Evolutionary conservation across 1,140 invertebrate species (phyloP).

Genomic region (Pogonomyrmex californicus): DNA sequence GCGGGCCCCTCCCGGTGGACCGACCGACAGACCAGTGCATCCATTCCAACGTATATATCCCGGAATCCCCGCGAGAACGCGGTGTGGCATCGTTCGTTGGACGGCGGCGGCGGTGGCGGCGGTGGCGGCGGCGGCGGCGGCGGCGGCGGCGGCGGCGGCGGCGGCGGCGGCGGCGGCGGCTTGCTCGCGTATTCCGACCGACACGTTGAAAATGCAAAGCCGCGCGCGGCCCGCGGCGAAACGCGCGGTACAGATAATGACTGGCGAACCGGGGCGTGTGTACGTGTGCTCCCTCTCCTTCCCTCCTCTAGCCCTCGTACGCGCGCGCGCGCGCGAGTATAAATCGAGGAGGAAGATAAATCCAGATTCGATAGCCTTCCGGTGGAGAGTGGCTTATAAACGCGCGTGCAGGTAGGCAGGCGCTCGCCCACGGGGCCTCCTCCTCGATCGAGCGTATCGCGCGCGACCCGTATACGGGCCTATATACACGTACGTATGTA

Average conservation of each 20-base stretch:
- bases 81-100: too few relatives aligned
- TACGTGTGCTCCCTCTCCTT: too few relatives aligned
- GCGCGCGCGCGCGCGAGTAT: not conserved
- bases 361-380: conserved; percentile 63
- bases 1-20: not conserved
- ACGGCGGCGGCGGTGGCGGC: too few relatives aligned
- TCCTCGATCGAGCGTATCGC: conserved; percentile 66
- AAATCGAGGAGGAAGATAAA: conserved; percentile 42
- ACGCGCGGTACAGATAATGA: conserved; percentile 56
- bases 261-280: conserved; percentile 14
- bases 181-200: conserved; percentile 16
- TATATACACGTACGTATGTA: conserved; percentile 3
- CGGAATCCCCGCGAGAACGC: conserved; percentile 38
- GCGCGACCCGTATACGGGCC: conserved; percentile 70
- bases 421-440: conserved; percentile 45
- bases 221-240: conserved; percentile 53
- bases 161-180: not conserved
- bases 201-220: conserved; percentile 54
- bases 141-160: not conserved
- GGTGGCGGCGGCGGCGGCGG: too few relatives aligned
- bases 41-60: conserved; percentile 27
- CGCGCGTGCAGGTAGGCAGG: conserved; percentile 52
- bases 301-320: too few relatives aligned
- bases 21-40: not conserved
- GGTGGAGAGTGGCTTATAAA: conserved; percentile 52